Evolutionary conservation across 2,888 invertebrate genomes (phyloP).

Genomic region (Dryobota labecula): DNA sequence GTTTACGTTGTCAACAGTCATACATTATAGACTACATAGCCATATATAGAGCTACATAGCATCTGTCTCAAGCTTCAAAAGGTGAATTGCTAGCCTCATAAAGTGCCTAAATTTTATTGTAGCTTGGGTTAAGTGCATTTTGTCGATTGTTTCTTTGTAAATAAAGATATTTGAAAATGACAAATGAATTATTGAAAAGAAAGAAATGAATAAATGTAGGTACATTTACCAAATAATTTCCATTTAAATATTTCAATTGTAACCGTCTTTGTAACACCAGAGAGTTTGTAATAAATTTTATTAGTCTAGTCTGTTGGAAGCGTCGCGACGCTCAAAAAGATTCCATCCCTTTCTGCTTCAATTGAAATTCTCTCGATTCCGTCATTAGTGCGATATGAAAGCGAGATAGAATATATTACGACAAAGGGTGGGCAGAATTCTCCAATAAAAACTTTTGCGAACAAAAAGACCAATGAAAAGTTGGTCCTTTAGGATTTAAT

Average conservation of each 20-base stretch:
- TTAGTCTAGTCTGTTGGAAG: conserved; percentile 34
- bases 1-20: too few relatives aligned
- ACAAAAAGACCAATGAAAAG: conserved; percentile 56
- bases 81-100: too few relatives aligned
- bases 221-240: conserved; percentile 9
- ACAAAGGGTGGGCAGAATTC: conserved; percentile 32
- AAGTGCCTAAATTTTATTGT: too few relatives aligned
- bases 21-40: too few relatives aligned
- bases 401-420: conserved; percentile 49
- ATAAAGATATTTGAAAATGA: too few relatives aligned
- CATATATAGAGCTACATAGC: too few relatives aligned
- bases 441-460: conserved; percentile 52
- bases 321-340: conserved; percentile 43
- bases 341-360: conserved; percentile 44
- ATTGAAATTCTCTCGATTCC: conserved; percentile 50
- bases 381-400: conserved; percentile 57
- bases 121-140: too few relatives aligned
- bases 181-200: too few relatives aligned
- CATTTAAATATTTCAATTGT: conserved; percentile 25
- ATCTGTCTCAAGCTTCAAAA: too few relatives aligned
- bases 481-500: conserved; percentile 49
- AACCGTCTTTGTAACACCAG: conserved; percentile 3
- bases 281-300: conserved; percentile 43
- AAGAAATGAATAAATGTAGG: not conserved
- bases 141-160: too few relatives aligned